Base-by-base conservation (phyloP, 2,113 vertebrate species). In the Colinus virginianus region DNA sequence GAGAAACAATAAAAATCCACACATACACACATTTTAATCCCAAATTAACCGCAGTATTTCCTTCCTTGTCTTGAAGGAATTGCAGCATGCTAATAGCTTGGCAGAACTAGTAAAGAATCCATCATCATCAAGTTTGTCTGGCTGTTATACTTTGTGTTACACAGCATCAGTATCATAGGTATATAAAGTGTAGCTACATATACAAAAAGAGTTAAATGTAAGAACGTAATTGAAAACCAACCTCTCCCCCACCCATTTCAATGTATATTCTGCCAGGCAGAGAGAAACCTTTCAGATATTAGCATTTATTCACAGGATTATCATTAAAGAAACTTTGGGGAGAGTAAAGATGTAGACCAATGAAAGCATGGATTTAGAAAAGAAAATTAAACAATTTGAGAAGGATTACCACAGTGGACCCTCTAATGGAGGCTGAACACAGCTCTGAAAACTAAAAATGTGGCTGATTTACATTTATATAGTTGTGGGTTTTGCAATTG, bases 361-460 rank as follows among this genome's bases (percentile, higher is more conserved):
- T 3, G 42, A 88, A 94, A 75, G 23, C 26, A 30, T 1, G 59
- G 90, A 81, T 86, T 90, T 75, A 78, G 69, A 26, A 70, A 64
- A 90, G 79, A 81, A 94, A 95, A 95, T 82, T 23, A 90, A 96
- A 80, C 70, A 82, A 94, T 92, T 96, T 90, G 82, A 69, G 42
- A 79, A 92, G 94, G 82, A 88, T 95, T 95, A 82, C 38, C 49
- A 68, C 55, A 34, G 40, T 26, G 77, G 76, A 76, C 9, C 42
- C 72, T 63, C 55, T 88, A 79, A 93, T 48, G 71, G 76, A 95
- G 79, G 49, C 45, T 78, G 87, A 82, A 83, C 46, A 23, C 25
- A 66, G 40, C 63, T 80, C 67, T 79, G 55, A 69, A 71, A 88
- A 90, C 38, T 46, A 66, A 86, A 94, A 93, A 25, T 3, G 1